Percentiles rank a stretch among this genome's conserved stretches.
Conservation (phyloP, 2,113 vertebrate species). For the Istiophorus platypterus region DNA sequence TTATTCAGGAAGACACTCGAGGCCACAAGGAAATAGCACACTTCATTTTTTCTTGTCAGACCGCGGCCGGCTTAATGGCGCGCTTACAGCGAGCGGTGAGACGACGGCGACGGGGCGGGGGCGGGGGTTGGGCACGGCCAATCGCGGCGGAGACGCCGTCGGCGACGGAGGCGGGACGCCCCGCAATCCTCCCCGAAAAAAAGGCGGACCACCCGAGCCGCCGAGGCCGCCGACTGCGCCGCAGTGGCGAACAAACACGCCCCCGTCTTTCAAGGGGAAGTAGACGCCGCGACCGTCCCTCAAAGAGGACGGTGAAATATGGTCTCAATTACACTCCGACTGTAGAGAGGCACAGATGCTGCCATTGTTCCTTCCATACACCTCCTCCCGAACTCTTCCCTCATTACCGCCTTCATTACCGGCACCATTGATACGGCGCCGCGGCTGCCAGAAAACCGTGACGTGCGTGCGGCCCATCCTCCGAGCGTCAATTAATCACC, state of each 20-base stretch:
- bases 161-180: too few relatives aligned
- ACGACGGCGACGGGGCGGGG: conserved; percentile 70
- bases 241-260: conserved; percentile 49
- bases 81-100: conserved; percentile 76
- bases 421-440: conserved; percentile 64
- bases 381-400: conserved; percentile 66
- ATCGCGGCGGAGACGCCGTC: too few relatives aligned
- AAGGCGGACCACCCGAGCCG: conserved; percentile 49
- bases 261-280: conserved; percentile 41
- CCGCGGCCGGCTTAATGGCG: conserved; percentile 74
- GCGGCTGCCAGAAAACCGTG: conserved; percentile 59
- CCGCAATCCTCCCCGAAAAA: too few relatives aligned
- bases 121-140: too few relatives aligned
- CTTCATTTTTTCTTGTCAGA: conserved; percentile 89
- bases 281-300: conserved; percentile 36
- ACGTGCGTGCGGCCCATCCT: conserved; percentile 69
- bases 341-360: conserved; percentile 73
- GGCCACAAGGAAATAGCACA: conserved; percentile 79
- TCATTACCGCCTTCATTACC: conserved; percentile 78
- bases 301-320: conserved; percentile 67
- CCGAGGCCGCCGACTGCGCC: conserved; percentile 16
- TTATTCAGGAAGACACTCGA: conserved; percentile 86
- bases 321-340: conserved; percentile 58
- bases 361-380: conserved; percentile 66
- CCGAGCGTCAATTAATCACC: conserved; percentile 73